These are phyloP conservation scores for Augochlora pura DNA, from an alignment of 1,140 invertebrate species.

Conservation along the genomic window DNA sequence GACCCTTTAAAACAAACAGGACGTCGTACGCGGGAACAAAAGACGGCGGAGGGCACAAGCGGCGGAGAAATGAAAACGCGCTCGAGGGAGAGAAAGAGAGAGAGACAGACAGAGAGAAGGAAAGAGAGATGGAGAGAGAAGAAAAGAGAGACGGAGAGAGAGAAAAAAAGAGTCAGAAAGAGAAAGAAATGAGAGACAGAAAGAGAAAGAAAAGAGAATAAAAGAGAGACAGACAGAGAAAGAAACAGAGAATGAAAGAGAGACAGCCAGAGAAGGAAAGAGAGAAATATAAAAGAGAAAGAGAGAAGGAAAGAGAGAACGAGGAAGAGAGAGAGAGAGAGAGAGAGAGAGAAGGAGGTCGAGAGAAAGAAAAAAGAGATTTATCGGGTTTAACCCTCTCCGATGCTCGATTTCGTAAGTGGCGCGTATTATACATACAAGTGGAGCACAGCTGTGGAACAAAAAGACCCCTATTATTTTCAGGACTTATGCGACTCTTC, in stretches of 20 bases:
- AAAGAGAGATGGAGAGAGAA: slow-evolving; percentile 31
- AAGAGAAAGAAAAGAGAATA: slow-evolving; percentile 26
- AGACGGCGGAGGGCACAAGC: slow-evolving; percentile 43
- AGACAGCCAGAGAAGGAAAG: slow-evolving; percentile 27
- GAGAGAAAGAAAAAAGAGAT: slow-evolving; percentile 29
- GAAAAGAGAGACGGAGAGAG: background rate
- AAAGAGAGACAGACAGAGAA: too few species aligned
- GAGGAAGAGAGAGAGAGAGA: slow-evolving; percentile 14
- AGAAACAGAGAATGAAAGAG: slow-evolving; percentile 25
- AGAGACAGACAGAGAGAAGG: slow-evolving; percentile 23
- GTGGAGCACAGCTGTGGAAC: slow-evolving; percentile 67
- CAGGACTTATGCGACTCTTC: slow-evolving; percentile 18
- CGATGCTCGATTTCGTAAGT: slow-evolving; percentile 54
- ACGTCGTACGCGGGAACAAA: slow-evolving; percentile 65
- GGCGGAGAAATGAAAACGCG: slow-evolving; percentile 37
- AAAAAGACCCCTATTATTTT: slow-evolving; percentile 60
- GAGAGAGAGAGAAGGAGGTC: slow-evolving; percentile 16
- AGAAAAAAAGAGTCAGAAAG: background rate
- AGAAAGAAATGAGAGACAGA: slow-evolving; percentile 22
- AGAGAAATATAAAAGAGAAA: too few species aligned
- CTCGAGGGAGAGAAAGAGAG: slow-evolving; percentile 31
- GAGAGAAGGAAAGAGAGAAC: slow-evolving; percentile 34
- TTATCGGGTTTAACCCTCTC: slow-evolving; percentile 50
- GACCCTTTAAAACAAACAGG: slow-evolving; percentile 77
- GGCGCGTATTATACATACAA: slow-evolving; percentile 47